Conservation (phyloP, 2,797 vertebrate genomes). For the Acipenser transmontanus region DNA sequence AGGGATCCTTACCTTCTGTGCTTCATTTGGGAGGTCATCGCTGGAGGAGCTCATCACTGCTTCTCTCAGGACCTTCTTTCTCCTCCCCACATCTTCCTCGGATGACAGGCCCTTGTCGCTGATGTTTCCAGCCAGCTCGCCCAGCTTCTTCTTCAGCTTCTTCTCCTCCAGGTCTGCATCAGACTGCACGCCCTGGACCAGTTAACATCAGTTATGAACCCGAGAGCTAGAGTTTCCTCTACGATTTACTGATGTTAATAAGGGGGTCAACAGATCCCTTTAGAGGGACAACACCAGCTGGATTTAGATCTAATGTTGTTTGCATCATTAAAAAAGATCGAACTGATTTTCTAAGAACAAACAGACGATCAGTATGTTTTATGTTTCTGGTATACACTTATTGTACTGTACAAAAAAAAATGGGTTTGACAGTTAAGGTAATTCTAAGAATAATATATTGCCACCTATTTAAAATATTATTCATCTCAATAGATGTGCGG, state of each 20-base stretch:
- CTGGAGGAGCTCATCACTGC: conserved; percentile 47
- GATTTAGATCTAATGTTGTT: background rate
- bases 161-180: conserved; percentile 64
- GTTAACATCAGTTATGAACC: background rate
- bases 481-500: too few relatives aligned
- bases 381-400: too few relatives aligned
- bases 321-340: background rate
- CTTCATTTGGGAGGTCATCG: conserved; percentile 47
- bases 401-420: too few relatives aligned
- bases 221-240: too few relatives aligned
- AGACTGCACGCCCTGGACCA: conserved; percentile 26
- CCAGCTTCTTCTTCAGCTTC: conserved; percentile 69
- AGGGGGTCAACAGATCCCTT: too few relatives aligned
- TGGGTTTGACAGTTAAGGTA: too few relatives aligned
- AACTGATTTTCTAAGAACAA: too few relatives aligned
- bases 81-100: conserved; percentile 56
- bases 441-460: too few relatives aligned
- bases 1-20: conserved; percentile 60
- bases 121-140: conserved; percentile 69
- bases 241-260: too few relatives aligned
- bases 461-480: too few relatives aligned
- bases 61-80: conserved; percentile 24
- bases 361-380: too few relatives aligned
- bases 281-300: too few relatives aligned
- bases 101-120: conserved; percentile 71